phyloP scores from a whole-genome alignment of 2,888 invertebrate genomes.

The Temnothorax rugatulus region DNA sequence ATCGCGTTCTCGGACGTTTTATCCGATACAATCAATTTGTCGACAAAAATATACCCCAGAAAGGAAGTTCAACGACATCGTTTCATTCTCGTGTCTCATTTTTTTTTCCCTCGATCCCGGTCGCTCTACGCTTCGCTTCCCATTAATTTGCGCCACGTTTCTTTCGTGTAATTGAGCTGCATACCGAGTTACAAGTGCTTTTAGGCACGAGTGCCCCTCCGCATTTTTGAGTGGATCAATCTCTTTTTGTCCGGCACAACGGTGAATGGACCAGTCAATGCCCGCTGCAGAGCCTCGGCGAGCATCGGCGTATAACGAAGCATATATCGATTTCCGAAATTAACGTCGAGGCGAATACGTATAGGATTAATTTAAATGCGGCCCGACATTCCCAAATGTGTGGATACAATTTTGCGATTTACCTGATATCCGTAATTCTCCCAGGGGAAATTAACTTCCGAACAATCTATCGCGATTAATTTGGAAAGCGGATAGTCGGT shows the following conservation, averaged over 20 bases:
- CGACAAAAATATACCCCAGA: slow-evolving; percentile 37
- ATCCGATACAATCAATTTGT: slow-evolving; percentile 26
- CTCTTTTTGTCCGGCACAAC: slow-evolving; percentile 59
- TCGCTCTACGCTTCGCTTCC: slow-evolving; percentile 40
- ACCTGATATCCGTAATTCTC: neutral
- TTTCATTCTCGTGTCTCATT: slow-evolving; percentile 51
- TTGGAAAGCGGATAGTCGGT: neutral
- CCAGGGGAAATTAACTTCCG: neutral
- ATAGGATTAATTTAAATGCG: slow-evolving; percentile 10
- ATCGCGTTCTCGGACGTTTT: neutral
- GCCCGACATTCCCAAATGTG: neutral
- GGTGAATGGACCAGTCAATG: slow-evolving; percentile 52
- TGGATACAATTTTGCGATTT: slow-evolving; percentile 5
- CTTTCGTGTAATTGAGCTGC: slow-evolving; percentile 72
- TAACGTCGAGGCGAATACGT: slow-evolving; percentile 2
- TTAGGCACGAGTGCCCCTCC: slow-evolving; percentile 70
- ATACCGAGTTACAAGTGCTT: slow-evolving; percentile 71
- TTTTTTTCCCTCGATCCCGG: slow-evolving; percentile 16
- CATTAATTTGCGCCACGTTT: slow-evolving; percentile 73
- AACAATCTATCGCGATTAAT: neutral
- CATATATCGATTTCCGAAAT: slow-evolving; percentile 51
- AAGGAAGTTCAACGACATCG: slow-evolving; percentile 61
- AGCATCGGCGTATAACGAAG: slow-evolving; percentile 42
- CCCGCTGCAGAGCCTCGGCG: slow-evolving; percentile 3
- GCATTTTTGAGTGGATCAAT: slow-evolving; percentile 67